These are phyloP conservation scores for Brachionus angularis DNA, from an alignment of 1,140 invertebrate genomes.

Conservation along the genomic window DNA sequence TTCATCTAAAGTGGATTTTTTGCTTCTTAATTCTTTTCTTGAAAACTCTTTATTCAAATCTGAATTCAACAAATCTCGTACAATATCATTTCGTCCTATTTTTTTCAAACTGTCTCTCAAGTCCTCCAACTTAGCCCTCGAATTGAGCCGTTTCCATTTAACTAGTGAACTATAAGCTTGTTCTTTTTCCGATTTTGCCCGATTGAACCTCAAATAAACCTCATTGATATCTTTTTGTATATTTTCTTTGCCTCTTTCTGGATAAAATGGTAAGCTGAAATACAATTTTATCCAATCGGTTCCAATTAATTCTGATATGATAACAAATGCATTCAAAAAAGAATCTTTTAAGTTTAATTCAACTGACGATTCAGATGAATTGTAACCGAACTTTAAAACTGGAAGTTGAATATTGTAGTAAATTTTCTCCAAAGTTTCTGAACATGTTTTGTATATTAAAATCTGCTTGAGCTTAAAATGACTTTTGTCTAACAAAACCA, in stretches of 20 bases:
- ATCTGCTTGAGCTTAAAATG: background rate
- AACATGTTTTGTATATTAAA: background rate
- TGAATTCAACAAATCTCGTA: slow-evolving; percentile 47
- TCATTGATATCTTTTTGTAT: slow-evolving; percentile 50
- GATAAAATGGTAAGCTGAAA: slow-evolving; percentile 51
- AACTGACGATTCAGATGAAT: background rate
- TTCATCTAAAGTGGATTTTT: slow-evolving; percentile 1
- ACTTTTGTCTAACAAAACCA: background rate
- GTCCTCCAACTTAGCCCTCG: slow-evolving; percentile 49
- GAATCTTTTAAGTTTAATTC: background rate
- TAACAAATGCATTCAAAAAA: slow-evolving; percentile 45
- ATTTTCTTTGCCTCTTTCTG: slow-evolving; percentile 50
- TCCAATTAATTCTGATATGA: slow-evolving; percentile 49
- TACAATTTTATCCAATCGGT: slow-evolving; percentile 52
- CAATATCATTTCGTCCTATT: slow-evolving; percentile 49
- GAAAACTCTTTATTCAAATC: slow-evolving; percentile 26
- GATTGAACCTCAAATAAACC: slow-evolving; percentile 46
- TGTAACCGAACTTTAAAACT: slow-evolving; percentile 37
- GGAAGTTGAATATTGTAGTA: slow-evolving; percentile 48
- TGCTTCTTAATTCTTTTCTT: background rate
- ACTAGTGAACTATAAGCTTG: slow-evolving; percentile 48
- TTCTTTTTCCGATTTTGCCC: slow-evolving; percentile 41
- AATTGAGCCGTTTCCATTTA: slow-evolving; percentile 52
- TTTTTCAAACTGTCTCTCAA: slow-evolving; percentile 48
- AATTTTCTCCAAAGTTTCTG: slow-evolving; percentile 47